Evolutionary conservation across 2,888 invertebrate genomes (phyloP).

Genomic region (Protophormia terraenovae): DNA sequence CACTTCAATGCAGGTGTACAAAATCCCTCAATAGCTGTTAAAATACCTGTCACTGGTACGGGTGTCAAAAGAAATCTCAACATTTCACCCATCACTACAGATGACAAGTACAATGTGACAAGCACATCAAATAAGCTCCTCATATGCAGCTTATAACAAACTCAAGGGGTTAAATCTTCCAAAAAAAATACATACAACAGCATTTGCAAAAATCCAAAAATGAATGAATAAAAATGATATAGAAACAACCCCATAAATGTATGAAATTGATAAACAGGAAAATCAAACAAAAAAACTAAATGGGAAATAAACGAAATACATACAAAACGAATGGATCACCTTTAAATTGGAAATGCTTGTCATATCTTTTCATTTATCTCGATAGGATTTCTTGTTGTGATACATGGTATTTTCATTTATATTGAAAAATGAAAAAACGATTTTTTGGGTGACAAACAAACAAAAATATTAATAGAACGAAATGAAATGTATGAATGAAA

Average conservation of each 20-base stretch:
- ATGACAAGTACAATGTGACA: constrained; percentile 39
- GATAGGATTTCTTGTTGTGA: constrained; percentile 69
- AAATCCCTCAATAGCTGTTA: constrained; percentile 49
- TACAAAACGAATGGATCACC: constrained; percentile 68
- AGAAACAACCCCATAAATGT: constrained; percentile 63
- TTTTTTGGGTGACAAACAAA: constrained; percentile 41
- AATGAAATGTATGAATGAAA: background rate
- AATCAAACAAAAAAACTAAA: constrained; percentile 39
- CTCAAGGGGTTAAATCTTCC: constrained; percentile 51
- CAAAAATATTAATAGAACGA: constrained; percentile 32
- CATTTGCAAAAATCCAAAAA: constrained; percentile 22
- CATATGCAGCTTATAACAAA: constrained; percentile 50
- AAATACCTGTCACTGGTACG: constrained; percentile 54
- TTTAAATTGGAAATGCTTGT: constrained; percentile 81
- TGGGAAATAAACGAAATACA: constrained; percentile 27
- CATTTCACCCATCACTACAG: constrained; percentile 48
- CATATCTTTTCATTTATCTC: constrained; percentile 79
- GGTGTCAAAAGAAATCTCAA: constrained; percentile 60
- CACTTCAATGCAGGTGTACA: constrained; percentile 30
- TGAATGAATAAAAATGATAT: constrained; percentile 6
- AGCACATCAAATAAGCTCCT: constrained; percentile 48
- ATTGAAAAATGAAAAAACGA: background rate
- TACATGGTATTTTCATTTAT: constrained; percentile 69
- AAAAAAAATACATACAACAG: constrained; percentile 8
- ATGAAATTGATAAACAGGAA: constrained; percentile 61